Percentiles rank a stretch among this genome's conserved stretches.
These are phyloP conservation scores for Prunella strophiata DNA, from an alignment of 2,797 vertebrate genomes.

Conservation along the genomic window DNA sequence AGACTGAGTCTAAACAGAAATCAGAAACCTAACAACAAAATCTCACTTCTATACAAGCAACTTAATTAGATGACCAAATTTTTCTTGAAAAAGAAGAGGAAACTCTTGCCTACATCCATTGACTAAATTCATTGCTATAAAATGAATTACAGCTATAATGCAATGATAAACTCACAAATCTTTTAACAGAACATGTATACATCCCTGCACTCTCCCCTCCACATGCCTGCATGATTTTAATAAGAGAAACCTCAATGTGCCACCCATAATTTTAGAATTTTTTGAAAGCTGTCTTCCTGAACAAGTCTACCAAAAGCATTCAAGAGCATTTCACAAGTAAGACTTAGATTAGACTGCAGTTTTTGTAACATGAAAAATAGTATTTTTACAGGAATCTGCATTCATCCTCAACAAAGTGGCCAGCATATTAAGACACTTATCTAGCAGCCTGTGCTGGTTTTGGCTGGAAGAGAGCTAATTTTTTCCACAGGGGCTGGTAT, in stretches of 20 bases:
- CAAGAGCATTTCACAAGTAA: not conserved
- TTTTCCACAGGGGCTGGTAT: not conserved
- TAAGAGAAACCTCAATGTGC: not conserved
- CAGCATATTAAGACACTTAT: not conserved
- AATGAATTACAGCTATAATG: not conserved
- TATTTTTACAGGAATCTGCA: not conserved
- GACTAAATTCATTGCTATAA: not conserved
- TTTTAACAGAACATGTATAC: not conserved
- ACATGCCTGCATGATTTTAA: not conserved
- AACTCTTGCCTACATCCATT: not conserved
- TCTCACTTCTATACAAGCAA: not conserved
- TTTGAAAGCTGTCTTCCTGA: not conserved
- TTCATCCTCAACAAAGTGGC: not conserved
- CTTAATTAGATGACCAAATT: not conserved
- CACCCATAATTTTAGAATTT: not conserved
- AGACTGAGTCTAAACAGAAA: not conserved
- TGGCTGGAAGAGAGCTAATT: not conserved
- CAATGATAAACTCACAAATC: not conserved
- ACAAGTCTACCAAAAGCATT: not conserved
- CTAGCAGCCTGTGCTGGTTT: not conserved
- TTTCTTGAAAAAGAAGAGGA: not conserved
- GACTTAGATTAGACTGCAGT: not conserved
- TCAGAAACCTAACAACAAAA: not conserved
- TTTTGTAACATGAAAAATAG: not conserved
- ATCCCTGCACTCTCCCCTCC: rapidly evolving